Conservation (phyloP, 2,888 invertebrate species). For the Paralinhomoeus sp. region DNA sequence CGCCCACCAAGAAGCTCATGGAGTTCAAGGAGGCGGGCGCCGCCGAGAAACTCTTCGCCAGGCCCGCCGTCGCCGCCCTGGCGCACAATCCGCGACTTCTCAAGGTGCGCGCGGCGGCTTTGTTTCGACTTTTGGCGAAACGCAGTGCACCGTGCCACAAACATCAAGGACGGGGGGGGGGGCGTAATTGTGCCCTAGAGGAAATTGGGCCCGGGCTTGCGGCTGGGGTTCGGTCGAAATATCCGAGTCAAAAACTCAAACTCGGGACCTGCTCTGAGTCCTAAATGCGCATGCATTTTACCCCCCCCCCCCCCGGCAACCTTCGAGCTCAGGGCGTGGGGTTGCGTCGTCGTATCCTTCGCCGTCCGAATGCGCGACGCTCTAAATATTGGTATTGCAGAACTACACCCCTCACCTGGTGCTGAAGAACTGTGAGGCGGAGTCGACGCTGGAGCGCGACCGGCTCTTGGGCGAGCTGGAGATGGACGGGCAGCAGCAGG, state of each 20-base stretch:
- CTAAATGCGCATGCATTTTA: too few species aligned
- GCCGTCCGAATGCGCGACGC: not conserved
- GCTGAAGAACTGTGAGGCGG: not conserved
- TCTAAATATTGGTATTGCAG: not conserved
- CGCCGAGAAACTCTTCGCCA: slow-evolving; percentile 75
- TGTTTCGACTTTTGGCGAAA: too few species aligned
- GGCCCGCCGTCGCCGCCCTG: slow-evolving; percentile 41
- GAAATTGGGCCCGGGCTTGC: not conserved
- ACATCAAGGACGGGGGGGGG: too few species aligned
- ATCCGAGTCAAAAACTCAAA: not conserved
- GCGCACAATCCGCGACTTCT: slow-evolving; percentile 1
- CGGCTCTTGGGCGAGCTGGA: not conserved
- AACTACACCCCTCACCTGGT: not conserved
- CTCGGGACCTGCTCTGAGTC: too few species aligned
- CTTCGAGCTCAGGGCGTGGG: too few species aligned
- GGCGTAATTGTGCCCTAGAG: not conserved
- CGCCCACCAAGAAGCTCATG: slow-evolving; percentile 89
- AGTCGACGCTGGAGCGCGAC: not conserved
- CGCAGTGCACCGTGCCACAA: too few species aligned
- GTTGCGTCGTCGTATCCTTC: not conserved
- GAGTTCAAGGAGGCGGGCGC: slow-evolving; percentile 97
- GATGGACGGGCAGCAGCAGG: not conserved
- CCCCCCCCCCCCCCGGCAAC: too few species aligned
- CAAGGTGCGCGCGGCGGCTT: slow-evolving; percentile 1
- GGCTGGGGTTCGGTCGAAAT: not conserved